phyloP scores from a whole-genome alignment of 2,888 invertebrate species.

The Drosophila sordidula region DNA sequence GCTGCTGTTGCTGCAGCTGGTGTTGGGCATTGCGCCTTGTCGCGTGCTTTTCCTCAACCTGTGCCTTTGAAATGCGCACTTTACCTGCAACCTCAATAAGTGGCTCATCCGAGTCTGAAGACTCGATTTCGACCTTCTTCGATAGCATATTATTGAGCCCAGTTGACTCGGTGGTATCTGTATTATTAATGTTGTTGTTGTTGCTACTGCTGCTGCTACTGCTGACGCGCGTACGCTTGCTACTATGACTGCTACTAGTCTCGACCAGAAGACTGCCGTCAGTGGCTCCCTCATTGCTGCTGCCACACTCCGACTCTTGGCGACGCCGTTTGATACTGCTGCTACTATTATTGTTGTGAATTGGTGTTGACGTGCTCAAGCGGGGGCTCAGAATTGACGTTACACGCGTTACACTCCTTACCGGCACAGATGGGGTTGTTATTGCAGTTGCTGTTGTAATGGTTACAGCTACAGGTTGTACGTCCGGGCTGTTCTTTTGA shows the following conservation, averaged over 20 bases:
- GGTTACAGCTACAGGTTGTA: constrained; percentile 39
- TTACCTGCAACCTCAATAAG: constrained; percentile 89
- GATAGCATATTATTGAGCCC: constrained; percentile 35
- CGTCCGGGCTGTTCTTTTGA: constrained; percentile 75
- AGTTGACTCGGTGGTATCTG: constrained; percentile 23
- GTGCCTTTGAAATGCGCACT: constrained; percentile 86
- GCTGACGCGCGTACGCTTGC: constrained; percentile 82
- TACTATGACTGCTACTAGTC: constrained; percentile 16
- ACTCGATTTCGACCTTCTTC: constrained; percentile 86
- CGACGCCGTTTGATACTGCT: constrained; percentile 88
- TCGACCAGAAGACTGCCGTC: constrained; percentile 32
- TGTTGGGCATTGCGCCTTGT: constrained; percentile 66
- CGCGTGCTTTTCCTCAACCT: constrained; percentile 52
- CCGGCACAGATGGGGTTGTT: constrained; percentile 56
- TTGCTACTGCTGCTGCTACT: constrained; percentile 76
- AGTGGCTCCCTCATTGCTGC: constrained; percentile 55
- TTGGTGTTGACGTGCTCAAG: constrained; percentile 55
- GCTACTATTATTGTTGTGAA: constrained; percentile 25
- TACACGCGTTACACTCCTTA: constrained; percentile 50
- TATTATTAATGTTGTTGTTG: constrained; percentile 24
- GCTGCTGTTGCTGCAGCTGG: constrained; percentile 52
- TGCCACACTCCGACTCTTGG: constrained; percentile 90
- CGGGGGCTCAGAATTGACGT: constrained; percentile 77
- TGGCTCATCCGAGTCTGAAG: constrained; percentile 93
- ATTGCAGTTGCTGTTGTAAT: constrained; percentile 15